phyloP scores from a whole-genome alignment of 2,888 invertebrate species.

The Polyommatus icarus region DNA sequence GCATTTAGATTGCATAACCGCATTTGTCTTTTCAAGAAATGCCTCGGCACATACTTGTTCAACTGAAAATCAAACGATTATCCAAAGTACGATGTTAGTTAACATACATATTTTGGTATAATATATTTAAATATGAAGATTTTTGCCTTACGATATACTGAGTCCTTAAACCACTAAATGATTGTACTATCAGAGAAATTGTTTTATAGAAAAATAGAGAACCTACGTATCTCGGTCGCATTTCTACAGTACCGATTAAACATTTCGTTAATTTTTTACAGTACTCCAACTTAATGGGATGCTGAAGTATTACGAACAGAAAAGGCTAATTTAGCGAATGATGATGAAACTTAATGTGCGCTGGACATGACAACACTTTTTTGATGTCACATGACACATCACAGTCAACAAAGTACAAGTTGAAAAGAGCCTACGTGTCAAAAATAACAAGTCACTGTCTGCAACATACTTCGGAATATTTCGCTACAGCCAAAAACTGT shows the following conservation, averaged over 20 bases:
- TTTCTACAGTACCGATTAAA: too few species aligned
- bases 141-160: too few species aligned
- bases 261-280: too few species aligned
- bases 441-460: background rate
- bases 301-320: too few species aligned
- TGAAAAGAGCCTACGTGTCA: background rate
- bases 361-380: background rate
- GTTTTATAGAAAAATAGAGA: too few species aligned
- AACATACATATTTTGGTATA: too few species aligned
- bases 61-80: background rate
- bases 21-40: slow-evolving; percentile 15
- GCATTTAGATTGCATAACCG: slow-evolving; percentile 24
- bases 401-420: background rate
- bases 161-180: too few species aligned
- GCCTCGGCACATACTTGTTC: background rate
- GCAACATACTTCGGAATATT: slow-evolving; percentile 9
- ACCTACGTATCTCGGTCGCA: background rate
- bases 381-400: background rate
- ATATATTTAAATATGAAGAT: too few species aligned
- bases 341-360: background rate
- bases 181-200: background rate
- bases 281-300: too few species aligned
- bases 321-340: too few species aligned
- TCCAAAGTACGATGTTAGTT: too few species aligned
- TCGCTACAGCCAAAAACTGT: background rate